A percentile compares a stretch with the other conserved stretches of the same genome.
These are phyloP conservation scores for Micromesistius poutassou DNA, from an alignment of 2,797 vertebrate genomes.

Conservation along the genomic window DNA sequence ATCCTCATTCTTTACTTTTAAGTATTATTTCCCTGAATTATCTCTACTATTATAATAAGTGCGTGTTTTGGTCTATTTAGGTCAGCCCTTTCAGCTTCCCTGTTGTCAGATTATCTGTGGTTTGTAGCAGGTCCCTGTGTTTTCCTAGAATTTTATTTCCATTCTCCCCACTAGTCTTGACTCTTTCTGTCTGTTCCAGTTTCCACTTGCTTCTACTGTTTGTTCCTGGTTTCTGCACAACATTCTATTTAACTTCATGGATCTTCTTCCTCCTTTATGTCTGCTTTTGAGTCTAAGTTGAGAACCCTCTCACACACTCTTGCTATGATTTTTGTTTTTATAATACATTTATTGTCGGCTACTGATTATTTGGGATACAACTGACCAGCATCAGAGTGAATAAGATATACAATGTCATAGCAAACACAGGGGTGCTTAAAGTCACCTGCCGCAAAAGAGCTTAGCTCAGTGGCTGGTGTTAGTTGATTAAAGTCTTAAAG, in stretches of 20 bases:
- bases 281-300: background rate
- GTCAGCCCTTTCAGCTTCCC: background rate
- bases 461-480: too few species aligned
- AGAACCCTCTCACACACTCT: background rate
- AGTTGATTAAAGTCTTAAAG: too few species aligned
- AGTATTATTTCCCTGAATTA: background rate
- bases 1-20: background rate
- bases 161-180: background rate
- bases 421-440: too few species aligned
- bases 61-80: background rate
- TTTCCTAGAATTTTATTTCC: too few species aligned
- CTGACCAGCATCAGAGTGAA: too few species aligned
- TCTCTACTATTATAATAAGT: background rate
- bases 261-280: background rate
- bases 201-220: too few species aligned
- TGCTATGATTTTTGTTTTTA: background rate
- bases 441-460: too few species aligned
- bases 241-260: background rate
- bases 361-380: too few species aligned
- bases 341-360: too few species aligned
- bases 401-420: too few species aligned
- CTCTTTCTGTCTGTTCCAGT: background rate
- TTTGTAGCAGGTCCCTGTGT: too few species aligned
- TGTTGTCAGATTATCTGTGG: background rate
- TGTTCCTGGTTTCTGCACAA: background rate